Evolutionary conservation across 2,113 vertebrate genomes (phyloP), one percentile per base, ranked within the genome.

Genomic region (Opisthocomus hoazin): DNA sequence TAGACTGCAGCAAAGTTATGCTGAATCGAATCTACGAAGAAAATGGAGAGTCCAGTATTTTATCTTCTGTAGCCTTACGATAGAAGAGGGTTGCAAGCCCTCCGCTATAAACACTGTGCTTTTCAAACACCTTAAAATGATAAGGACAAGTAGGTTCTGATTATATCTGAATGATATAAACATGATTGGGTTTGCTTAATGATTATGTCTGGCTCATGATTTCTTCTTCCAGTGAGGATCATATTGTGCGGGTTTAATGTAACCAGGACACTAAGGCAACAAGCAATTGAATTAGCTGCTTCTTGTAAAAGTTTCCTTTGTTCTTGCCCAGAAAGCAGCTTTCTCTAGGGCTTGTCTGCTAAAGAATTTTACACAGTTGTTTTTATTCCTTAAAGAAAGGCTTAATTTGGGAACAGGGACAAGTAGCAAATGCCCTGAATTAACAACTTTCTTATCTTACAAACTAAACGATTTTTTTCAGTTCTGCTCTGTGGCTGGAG

Each of bases 131-230:
- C 91, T 97, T 81, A 95, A 86, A 96, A 39, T 83, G 43, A 89
- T 95, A 94, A 86, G 74, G 26, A 81, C 70, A 84, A 56, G n/a
- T 73, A 96, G 91, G 43, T 95, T 95, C 89, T 94, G 78, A 84
- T 97, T 97, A 81, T 95, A 97, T 95, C 90, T 93, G 93, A 97
- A 96, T 95, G 95, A 93, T 90, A 92, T 73, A 96, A 93, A 95
- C 43, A 29, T 68, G 88, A 97, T 81, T 97, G 95, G 97, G 86
- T 98, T 97, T 97, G 70, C 90, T 77, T 97, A 82, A 95, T 95
- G 94, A 92, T 97, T 92, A 88, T 94, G 92, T 92, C 95, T 97
- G 85, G 75, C 82, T 96, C 60, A 10, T 66, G 81, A 86, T 88
- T 93, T 86, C 75, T 92, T 87, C 85, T 96, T 97, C 92, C 94